Evolutionary conservation across 2,888 invertebrate species (phyloP).

Genomic region (Conus canariensis): DNA sequence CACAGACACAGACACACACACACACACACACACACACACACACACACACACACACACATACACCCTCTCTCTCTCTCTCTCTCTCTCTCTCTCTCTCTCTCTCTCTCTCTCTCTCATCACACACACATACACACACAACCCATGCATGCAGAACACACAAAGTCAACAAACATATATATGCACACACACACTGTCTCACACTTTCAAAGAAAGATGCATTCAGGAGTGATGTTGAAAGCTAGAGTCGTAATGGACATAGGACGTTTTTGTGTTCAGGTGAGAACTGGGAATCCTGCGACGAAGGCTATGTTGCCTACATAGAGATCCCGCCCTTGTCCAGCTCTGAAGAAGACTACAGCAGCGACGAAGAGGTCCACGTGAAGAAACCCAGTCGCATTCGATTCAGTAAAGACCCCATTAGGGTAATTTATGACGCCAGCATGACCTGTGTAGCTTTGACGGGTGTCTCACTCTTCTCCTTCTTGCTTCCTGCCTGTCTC

Average conservation of each 20-base stretch:
- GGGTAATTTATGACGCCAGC: conserved; percentile 58
- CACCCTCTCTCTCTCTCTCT: too few species aligned
- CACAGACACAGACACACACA: background rate
- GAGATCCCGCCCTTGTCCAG: conserved; percentile 52
- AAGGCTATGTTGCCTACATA: conserved; percentile 42
- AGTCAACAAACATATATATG: background rate
- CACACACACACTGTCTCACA: background rate
- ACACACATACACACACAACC: background rate
- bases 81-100: too few species aligned
- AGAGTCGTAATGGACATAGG: too few species aligned
- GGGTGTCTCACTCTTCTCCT: background rate
- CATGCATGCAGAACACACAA: background rate
- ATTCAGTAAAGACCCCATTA: conserved; percentile 74
- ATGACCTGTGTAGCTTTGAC: background rate
- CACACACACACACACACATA: background rate
- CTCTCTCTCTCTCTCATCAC: too few species aligned
- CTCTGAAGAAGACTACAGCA: conserved; percentile 57
- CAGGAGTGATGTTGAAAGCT: too few species aligned
- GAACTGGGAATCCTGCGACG: conserved; percentile 14
- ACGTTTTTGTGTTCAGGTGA: background rate
- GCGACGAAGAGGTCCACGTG: conserved; percentile 59
- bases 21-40: background rate
- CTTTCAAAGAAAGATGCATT: too few species aligned
- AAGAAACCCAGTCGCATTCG: conserved; percentile 68
- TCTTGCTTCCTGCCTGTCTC: background rate